phyloP scores from a whole-genome alignment of 2,797 vertebrate species.

The Microctenopoma stevenorrisi region DNA sequence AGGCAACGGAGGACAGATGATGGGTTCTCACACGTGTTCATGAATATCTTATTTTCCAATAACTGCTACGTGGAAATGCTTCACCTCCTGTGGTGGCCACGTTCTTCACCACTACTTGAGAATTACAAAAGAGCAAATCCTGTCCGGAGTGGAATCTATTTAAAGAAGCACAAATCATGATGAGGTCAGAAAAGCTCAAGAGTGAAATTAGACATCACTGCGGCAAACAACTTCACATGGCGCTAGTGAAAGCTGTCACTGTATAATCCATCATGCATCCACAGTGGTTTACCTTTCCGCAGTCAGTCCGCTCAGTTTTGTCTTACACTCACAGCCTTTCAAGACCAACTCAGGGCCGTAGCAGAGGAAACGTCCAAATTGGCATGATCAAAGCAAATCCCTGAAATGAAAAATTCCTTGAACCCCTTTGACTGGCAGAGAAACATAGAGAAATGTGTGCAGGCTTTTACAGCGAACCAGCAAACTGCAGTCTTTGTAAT shows the following conservation, averaged over 20 bases:
- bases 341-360: slow-evolving; percentile 46
- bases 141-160: neutral
- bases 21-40: neutral
- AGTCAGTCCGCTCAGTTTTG: slow-evolving; percentile 31
- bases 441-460: slow-evolving; percentile 40
- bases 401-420: slow-evolving; percentile 60
- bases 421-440: slow-evolving; percentile 58
- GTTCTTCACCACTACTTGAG: neutral
- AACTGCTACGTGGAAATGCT: neutral
- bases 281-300: slow-evolving; percentile 51
- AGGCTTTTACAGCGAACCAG: slow-evolving; percentile 49
- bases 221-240: slow-evolving; percentile 31
- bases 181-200: slow-evolving; percentile 1
- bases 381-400: slow-evolving; percentile 68
- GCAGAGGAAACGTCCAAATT: slow-evolving; percentile 51
- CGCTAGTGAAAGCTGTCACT: slow-evolving; percentile 25
- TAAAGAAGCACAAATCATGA: slow-evolving; percentile 5
- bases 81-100: neutral
- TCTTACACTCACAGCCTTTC: slow-evolving; percentile 49
- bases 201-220: slow-evolving; percentile 21
- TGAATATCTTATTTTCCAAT: slow-evolving; percentile 18
- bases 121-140: slow-evolving; percentile 3
- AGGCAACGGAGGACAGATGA: slow-evolving; percentile 36
- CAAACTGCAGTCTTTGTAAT: slow-evolving; percentile 56
- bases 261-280: slow-evolving; percentile 44